phyloP scores from a whole-genome alignment of 1,140 invertebrate genomes.

The Muscidifurax raptorellus region DNA sequence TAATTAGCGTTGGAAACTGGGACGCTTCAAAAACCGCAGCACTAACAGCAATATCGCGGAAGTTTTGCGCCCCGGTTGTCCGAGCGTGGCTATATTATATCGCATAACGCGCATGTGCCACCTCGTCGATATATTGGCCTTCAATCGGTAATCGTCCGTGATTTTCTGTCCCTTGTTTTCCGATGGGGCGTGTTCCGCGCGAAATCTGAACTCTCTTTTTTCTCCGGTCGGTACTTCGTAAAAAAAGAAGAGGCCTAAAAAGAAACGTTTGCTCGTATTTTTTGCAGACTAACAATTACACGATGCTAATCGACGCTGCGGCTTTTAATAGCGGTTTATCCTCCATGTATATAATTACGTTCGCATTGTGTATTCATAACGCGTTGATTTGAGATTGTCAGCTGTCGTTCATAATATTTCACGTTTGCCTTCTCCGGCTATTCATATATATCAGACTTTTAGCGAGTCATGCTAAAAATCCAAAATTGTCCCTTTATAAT shows the following conservation, averaged over 20 bases:
- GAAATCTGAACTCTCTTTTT: not conserved
- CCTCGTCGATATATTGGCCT: not conserved
- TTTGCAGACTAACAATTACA: not conserved
- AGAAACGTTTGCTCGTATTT: not conserved
- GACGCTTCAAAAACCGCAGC: not conserved
- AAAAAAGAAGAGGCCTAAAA: not conserved
- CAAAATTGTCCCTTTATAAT: no score
- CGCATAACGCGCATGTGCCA: not conserved
- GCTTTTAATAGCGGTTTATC: not conserved
- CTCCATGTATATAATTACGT: not conserved
- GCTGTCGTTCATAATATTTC: not conserved
- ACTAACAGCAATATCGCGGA: not conserved
- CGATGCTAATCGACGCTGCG: not conserved
- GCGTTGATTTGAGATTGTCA: not conserved
- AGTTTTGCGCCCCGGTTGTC: slow-evolving; percentile 4
- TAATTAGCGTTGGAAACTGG: slow-evolving; percentile 46
- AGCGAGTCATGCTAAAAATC: not conserved
- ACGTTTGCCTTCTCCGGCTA: not conserved
- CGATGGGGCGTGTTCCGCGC: not conserved
- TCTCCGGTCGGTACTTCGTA: not conserved
- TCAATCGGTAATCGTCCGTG: slow-evolving; percentile 8
- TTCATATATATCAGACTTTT: not conserved
- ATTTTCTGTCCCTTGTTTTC: not conserved
- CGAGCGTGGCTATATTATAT: slow-evolving; percentile 10
- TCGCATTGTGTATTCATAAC: not conserved